phyloP scores from a whole-genome alignment of 2,888 invertebrate species.

The Nomada lathburiana region DNA sequence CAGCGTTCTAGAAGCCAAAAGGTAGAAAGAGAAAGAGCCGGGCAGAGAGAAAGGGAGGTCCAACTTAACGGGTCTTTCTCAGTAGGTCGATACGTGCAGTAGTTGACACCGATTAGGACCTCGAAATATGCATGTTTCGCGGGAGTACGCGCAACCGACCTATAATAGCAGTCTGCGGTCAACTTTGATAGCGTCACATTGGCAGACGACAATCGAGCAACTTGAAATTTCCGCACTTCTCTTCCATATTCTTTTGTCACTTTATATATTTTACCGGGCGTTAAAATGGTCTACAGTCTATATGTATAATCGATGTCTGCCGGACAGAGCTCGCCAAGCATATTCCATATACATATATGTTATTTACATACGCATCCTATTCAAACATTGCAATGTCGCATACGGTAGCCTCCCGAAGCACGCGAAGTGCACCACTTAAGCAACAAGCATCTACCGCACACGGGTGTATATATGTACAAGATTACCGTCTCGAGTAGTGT shows the following conservation, averaged over 20 bases:
- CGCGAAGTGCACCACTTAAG: constrained; percentile 44
- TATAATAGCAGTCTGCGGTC: neutral
- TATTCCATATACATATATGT: too few relatives aligned
- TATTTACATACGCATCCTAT: constrained; percentile 5
- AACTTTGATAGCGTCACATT: neutral
- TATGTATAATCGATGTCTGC: too few relatives aligned
- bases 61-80: constrained; percentile 81
- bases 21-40: constrained; percentile 42
- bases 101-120: constrained; percentile 79
- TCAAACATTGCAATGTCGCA: constrained; percentile 35
- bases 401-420: constrained; percentile 11
- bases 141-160: constrained; percentile 26
- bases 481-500: constrained; percentile 4
- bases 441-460: constrained; percentile 2
- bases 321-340: too few relatives aligned
- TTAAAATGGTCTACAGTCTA: too few relatives aligned
- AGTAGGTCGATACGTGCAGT: constrained; percentile 84
- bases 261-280: too few relatives aligned
- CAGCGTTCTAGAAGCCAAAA: constrained; percentile 52
- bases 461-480: neutral
- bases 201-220: neutral
- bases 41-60: constrained; percentile 68
- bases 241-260: too few relatives aligned
- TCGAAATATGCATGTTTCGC: constrained; percentile 71
- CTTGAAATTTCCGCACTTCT: neutral